These are phyloP conservation scores for Gorsachius goisagi DNA, from an alignment of 2,113 vertebrate genomes.

Conservation along the genomic window DNA sequence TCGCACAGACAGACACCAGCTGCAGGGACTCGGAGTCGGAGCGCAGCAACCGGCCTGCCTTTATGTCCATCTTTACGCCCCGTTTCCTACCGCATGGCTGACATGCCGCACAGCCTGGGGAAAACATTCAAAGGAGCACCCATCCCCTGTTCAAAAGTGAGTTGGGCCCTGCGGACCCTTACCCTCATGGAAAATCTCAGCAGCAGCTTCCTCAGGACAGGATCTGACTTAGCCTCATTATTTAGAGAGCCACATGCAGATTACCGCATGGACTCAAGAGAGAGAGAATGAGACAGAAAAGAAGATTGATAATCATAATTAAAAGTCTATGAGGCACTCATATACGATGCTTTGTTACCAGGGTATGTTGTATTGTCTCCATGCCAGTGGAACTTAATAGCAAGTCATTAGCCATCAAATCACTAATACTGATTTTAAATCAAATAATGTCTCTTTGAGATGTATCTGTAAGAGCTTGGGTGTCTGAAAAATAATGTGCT, in stretches of 20 bases:
- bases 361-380: not conserved
- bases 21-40: not conserved
- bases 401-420: conserved; percentile 40
- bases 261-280: not conserved
- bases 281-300: not conserved
- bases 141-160: not conserved
- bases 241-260: not conserved
- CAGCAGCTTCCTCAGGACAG: not conserved
- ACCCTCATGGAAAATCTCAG: not conserved
- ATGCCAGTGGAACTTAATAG: conserved; percentile 25
- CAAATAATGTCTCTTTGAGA: conserved; percentile 22
- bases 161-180: not conserved
- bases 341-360: not conserved
- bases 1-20: too few relatives aligned
- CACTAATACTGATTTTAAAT: conserved; percentile 47
- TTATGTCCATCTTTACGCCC: not conserved
- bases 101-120: not conserved
- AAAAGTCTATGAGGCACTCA: not conserved
- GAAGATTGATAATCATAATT: conserved; percentile 53
- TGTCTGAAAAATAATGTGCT: conserved; percentile 53
- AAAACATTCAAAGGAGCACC: not conserved
- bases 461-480: conserved; percentile 24
- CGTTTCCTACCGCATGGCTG: not conserved
- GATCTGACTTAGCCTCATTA: not conserved
- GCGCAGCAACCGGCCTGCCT: not conserved